These are phyloP conservation scores for Caenorhabditis wallacei DNA, from an alignment of 2,888 invertebrate species.

Conservation along the genomic window DNA sequence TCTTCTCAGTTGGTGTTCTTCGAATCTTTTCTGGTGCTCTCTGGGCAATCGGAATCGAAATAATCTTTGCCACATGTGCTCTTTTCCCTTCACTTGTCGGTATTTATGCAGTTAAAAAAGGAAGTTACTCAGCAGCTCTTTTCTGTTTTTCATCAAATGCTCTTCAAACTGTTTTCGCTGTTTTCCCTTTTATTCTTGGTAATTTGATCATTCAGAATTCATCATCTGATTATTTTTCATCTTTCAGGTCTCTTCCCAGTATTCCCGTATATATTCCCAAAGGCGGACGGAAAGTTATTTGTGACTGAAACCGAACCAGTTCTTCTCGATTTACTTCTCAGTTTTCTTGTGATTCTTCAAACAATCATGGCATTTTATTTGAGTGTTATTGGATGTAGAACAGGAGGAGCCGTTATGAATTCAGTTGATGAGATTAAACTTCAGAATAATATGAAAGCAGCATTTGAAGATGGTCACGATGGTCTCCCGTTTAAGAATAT, in stretches of 20 bases:
- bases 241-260: constrained; percentile 63
- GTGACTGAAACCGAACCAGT: constrained; percentile 44
- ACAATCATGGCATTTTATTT: constrained; percentile 35
- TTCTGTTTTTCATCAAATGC: constrained; percentile 57
- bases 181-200: constrained; percentile 62
- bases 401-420: constrained; percentile 52
- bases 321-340: constrained; percentile 45
- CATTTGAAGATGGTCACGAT: constrained; percentile 57
- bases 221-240: background rate
- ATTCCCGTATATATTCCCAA: constrained; percentile 61
- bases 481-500: constrained; percentile 42
- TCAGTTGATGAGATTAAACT: constrained; percentile 56
- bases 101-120: constrained; percentile 51
- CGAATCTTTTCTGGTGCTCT: constrained; percentile 55
- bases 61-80: constrained; percentile 56
- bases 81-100: constrained; percentile 59
- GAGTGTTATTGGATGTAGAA: constrained; percentile 44
- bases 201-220: background rate
- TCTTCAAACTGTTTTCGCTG: constrained; percentile 48
- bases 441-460: constrained; percentile 53
- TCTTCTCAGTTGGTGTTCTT: constrained; percentile 56
- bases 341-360: constrained; percentile 45
- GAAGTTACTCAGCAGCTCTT: constrained; percentile 52
- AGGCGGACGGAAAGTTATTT: constrained; percentile 42
- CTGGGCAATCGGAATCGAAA: constrained; percentile 65